These are phyloP conservation scores for Bombyx mandarina DNA, from an alignment of 1,140 invertebrate species.

Conservation along the genomic window DNA sequence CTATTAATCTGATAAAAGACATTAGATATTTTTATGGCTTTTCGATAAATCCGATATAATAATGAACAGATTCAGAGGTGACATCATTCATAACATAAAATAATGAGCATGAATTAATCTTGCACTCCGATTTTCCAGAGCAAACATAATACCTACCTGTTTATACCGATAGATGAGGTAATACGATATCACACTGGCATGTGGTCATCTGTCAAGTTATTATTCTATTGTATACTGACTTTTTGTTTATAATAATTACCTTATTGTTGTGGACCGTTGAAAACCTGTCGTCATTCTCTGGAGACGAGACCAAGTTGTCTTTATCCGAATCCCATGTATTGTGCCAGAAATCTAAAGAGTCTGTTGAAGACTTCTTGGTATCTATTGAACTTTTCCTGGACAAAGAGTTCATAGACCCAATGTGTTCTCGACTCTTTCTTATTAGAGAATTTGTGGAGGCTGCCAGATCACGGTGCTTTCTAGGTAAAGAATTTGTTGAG, in stretches of 20 bases:
- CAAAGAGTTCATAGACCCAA: slow-evolving; percentile 52
- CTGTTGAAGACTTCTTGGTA: slow-evolving; percentile 76
- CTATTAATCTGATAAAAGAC: too few species aligned
- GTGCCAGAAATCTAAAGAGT: slow-evolving; percentile 79
- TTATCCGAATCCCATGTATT: slow-evolving; percentile 78
- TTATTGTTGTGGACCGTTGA: slow-evolving; percentile 38
- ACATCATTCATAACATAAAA: too few species aligned
- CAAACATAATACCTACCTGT: too few species aligned
- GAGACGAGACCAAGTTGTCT: slow-evolving; percentile 32
- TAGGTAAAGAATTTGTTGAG: slow-evolving; percentile 50
- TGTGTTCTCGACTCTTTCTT: slow-evolving; percentile 61
- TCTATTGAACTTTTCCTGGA: slow-evolving; percentile 70
- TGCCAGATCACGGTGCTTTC: slow-evolving; percentile 62
- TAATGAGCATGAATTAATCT: too few species aligned
- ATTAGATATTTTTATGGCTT: too few species aligned
- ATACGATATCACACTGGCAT: background rate
- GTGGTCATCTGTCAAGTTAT: slow-evolving; percentile 3
- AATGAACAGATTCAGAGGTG: too few species aligned
- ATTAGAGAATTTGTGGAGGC: slow-evolving; percentile 42
- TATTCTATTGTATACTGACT: slow-evolving; percentile 6
- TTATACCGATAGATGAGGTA: slow-evolving; percentile 1
- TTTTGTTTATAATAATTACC: slow-evolving; percentile 38
- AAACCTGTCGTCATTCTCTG: slow-evolving; percentile 35
- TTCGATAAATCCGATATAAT: too few species aligned
- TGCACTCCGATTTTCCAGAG: too few species aligned